Percentiles rank a stretch among this genome's conserved stretches.
These are phyloP conservation scores for Crotophaga sulcirostris DNA, from an alignment of 2,113 vertebrate genomes.

Conservation along the genomic window DNA sequence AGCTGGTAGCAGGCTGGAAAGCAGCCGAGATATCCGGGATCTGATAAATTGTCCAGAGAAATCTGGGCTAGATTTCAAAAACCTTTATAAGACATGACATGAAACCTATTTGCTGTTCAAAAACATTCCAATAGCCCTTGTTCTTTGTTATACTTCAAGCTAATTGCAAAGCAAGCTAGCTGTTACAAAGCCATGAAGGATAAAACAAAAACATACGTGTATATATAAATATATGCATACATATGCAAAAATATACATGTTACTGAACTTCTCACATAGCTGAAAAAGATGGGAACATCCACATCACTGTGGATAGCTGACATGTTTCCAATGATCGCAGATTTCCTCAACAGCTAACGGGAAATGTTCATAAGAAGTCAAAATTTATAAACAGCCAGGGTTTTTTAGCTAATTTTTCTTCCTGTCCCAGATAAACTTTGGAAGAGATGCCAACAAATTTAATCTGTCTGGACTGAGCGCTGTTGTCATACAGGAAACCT, in stretches of 20 bases:
- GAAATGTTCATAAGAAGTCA: neutral
- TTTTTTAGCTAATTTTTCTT: neutral
- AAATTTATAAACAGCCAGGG: neutral
- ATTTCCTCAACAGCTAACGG: neutral
- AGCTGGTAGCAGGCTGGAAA: neutral
- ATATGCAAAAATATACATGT: neutral
- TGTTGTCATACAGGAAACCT: neutral
- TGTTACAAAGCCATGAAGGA: neutral
- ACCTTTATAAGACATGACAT: neutral
- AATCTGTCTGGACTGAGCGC: neutral
- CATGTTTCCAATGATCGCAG: neutral
- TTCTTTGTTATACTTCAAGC: slow-evolving; percentile 12
- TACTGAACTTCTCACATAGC: neutral
- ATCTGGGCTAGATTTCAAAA: slow-evolving; percentile 38
- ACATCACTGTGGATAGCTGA: neutral
- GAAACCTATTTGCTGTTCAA: slow-evolving; percentile 9
- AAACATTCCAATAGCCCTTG: neutral
- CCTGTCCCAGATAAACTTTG: neutral
- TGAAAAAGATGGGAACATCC: neutral
- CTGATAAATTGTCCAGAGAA: slow-evolving; percentile 19
- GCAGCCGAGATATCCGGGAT: neutral
- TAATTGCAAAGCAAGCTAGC: neutral
- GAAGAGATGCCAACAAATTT: neutral
- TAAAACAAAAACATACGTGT: neutral
- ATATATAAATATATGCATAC: neutral